Base-by-base conservation (phyloP, 1,140 invertebrate species). In the Tetraneura akinire region DNA sequence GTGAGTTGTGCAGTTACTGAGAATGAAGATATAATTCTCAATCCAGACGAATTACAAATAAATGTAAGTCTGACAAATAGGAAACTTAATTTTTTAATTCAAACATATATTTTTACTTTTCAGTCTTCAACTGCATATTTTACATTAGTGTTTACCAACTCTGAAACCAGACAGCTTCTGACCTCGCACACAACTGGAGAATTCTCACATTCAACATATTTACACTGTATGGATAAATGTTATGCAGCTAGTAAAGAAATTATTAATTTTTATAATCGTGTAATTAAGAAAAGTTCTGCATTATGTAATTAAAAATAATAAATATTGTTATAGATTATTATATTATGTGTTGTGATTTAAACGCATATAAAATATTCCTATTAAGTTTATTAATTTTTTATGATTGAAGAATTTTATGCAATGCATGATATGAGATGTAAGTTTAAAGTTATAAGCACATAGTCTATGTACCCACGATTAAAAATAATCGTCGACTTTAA, bases 1-100 rank as follows among this genome's bases (percentile, higher is more conserved):
- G 88, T 93, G 1, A 88, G 89, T 62, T 93, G 92, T 85, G 90
- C 90, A 80, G 87, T 96, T 14, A 88, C 91, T 80, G 85, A 88
- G 16, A 82, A 89, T 3, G 90, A 89, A 4, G 86, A 91, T 66
- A 85, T 94, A 21, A 84, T 91, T 70, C 80, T 95, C 4, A 91
- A 94, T 87, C 92, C 93, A 2, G 86, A 89, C 10, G 81, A 37
- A 26, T 84, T 82, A 74, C 85, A 90, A 82, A 84, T 89, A 71
- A 83, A 88, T 82, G 88, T 88, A 85, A 45, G 55, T 80, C 42
- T 68, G 18, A 14, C 8, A 47, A 45, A n/a, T 4, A 14, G 5
- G 14, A 6, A 68, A 23, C n/a, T 23, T 6, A 18, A 6, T 1
- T 45, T 68, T 45, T 26, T 45, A 21, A 18, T 70, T 10, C 0